These are phyloP conservation scores for Nipponacmea schrenckii DNA, from an alignment of 2,888 invertebrate genomes.

Conservation along the genomic window DNA sequence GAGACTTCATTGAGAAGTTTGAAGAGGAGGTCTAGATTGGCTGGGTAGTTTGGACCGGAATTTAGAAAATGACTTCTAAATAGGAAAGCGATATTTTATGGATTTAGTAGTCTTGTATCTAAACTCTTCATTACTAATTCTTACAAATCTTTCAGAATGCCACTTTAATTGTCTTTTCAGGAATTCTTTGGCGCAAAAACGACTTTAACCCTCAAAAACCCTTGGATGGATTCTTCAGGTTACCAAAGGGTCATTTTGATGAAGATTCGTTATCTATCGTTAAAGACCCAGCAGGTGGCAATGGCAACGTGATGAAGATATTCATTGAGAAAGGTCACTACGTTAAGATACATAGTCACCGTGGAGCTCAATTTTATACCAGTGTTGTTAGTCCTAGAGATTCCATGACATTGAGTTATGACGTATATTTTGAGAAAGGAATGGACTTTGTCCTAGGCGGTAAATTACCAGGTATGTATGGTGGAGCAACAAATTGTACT, in stretches of 20 bases:
- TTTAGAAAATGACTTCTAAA: no score
- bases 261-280: conserved; percentile 35
- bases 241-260: conserved; percentile 9
- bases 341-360: conserved; percentile 6
- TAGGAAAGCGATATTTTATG: no score
- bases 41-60: no score
- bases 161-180: not conserved
- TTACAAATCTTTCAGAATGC: no score
- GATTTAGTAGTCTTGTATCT: no score
- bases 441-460: conserved; percentile 35
- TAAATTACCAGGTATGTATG: conserved; percentile 30
- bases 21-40: no score
- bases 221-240: not conserved
- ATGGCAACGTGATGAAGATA: conserved; percentile 37
- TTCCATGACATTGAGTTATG: conserved; percentile 33
- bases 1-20: no score
- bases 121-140: no score
- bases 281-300: conserved; percentile 33
- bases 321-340: conserved; percentile 31
- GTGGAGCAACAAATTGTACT: conserved; percentile 25
- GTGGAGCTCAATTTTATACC: conserved; percentile 43
- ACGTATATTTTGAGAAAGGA: conserved; percentile 32
- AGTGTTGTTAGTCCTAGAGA: conserved; percentile 27
- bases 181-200: not conserved
- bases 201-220: not conserved